These are phyloP conservation scores for Mesoligia furuncula DNA, from an alignment of 2,888 invertebrate species.

Conservation along the genomic window DNA sequence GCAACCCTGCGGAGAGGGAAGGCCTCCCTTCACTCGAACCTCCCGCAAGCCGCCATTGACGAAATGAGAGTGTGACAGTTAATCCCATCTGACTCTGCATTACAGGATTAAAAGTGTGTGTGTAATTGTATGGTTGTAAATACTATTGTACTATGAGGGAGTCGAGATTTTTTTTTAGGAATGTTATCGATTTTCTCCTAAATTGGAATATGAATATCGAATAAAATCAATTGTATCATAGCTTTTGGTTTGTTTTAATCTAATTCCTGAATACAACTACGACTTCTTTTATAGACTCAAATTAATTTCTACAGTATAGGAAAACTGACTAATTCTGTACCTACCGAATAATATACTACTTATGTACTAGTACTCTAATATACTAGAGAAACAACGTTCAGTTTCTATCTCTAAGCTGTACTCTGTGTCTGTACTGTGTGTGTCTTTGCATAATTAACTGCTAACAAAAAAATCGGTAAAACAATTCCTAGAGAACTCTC, in stretches of 20 bases:
- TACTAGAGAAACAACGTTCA: not conserved
- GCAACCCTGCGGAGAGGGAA: conserved; percentile 85
- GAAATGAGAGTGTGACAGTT: conserved; percentile 97
- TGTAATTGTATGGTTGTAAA: conserved; percentile 81
- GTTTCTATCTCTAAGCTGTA: not conserved
- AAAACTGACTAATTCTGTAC: not conserved
- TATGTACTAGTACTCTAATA: too few relatives aligned
- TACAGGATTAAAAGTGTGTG: conserved; percentile 77
- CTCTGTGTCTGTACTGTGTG: too few relatives aligned
- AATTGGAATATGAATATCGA: conserved; percentile 84
- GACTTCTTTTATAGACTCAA: too few relatives aligned
- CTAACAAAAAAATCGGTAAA: too few relatives aligned
- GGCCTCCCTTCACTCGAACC: conserved; percentile 89
- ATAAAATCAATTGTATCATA: conserved; percentile 82
- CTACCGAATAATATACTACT: not conserved
- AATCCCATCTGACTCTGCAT: conserved; percentile 79
- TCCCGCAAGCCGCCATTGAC: conserved; percentile 96
- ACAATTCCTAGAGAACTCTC: not conserved
- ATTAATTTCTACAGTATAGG: not conserved
- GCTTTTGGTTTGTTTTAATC: conserved; percentile 53
- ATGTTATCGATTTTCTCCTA: conserved; percentile 83
- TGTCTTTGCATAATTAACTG: not conserved
- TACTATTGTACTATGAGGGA: conserved; percentile 72
- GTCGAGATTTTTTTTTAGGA: conserved; percentile 76
- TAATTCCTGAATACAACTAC: too few relatives aligned